These are phyloP conservation scores for Oriolus oriolus DNA, from an alignment of 2,113 vertebrate species.

Conservation along the genomic window DNA sequence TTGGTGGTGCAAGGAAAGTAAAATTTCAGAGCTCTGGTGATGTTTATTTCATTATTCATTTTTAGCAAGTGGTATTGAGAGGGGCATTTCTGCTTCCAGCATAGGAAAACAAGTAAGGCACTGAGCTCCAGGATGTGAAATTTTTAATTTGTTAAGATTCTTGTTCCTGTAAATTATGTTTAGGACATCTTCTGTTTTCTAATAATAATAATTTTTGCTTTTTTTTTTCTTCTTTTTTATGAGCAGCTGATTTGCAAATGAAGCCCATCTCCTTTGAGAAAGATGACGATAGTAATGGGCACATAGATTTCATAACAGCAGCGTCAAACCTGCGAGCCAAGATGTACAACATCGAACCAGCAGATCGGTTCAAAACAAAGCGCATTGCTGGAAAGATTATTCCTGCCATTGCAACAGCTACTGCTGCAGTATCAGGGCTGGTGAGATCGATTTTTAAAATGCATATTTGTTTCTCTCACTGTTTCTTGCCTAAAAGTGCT, in stretches of 20 bases:
- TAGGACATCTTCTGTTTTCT: not conserved
- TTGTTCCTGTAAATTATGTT: not conserved
- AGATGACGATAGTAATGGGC: slow-evolving; percentile 90
- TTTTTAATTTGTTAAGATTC: not conserved
- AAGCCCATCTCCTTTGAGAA: slow-evolving; percentile 88
- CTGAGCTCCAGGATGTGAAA: not conserved
- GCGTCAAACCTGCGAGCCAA: slow-evolving; percentile 89
- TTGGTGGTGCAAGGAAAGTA: not conserved
- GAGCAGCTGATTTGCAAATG: slow-evolving; percentile 83
- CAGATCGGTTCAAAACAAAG: slow-evolving; percentile 93
- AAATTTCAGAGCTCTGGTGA: not conserved
- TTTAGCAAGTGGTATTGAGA: not conserved
- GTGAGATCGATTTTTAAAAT: slow-evolving; percentile 69
- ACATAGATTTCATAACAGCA: slow-evolving; percentile 91
- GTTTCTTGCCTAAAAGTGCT: not conserved
- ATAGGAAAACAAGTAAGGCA: not conserved
- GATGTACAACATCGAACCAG: slow-evolving; percentile 93
- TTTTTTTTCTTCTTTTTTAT: not conserved
- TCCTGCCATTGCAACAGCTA: slow-evolving; percentile 97
- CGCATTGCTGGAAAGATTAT: slow-evolving; percentile 98
- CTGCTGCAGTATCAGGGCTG: slow-evolving; percentile 93
- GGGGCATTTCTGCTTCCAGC: not conserved
- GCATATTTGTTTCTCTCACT: not conserved
- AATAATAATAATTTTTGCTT: not conserved
- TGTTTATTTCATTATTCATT: not conserved